Base-by-base conservation (phyloP, 1,140 invertebrate genomes). In the Neodiprion pinetum region DNA sequence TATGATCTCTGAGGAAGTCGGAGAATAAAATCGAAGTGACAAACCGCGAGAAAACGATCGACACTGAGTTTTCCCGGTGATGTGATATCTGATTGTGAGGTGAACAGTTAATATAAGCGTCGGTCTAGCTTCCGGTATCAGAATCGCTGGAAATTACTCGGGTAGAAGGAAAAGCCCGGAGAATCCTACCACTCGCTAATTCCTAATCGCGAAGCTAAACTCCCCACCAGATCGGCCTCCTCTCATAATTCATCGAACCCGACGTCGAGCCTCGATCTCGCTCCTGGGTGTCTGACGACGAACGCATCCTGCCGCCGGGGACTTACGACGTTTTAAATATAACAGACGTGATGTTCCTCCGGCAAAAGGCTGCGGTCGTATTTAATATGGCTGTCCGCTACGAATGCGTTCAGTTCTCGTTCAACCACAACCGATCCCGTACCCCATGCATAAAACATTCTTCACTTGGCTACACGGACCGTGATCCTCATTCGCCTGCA, bases 191-290 rank as follows among this genome's bases (percentile, higher is more conserved):
- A 40, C 28, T 40, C 28, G 1, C 28, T 40, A 4, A 40, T 61
- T 61, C 53, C 4, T 61, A 40, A 40, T 40, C 3, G 5, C 53
- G 11, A 12, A 7, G 53, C 53, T 61, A 3, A 9, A 4, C 11
- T 12, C 53, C 53, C n/a, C 53, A 61, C 53, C 53, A 7, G 11
- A 61, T 14, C 53, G 0, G n/a, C n/a, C 50, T 61, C 4, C n/a
- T 61, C 53, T 61, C 53, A 61, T 12, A 61, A 61, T 61, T 61
- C 53, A 61, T 61, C 53, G 53, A 61, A 61, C 53, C 53, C 8
- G 9, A 61, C 53, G 53, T 40, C 28, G 53, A 14, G 5, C 53
- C 53, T 61, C 53, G n/a, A 17, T 7, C 7, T 9, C 11, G 53
- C 5, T 61, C 9, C 53, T 9, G 7, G n/a, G 53, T 9, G n/a